Evolutionary conservation across 1,140 invertebrate genomes (phyloP), one percentile per base, ranked within the genome.

Genomic region (Pomacea maculata): DNA sequence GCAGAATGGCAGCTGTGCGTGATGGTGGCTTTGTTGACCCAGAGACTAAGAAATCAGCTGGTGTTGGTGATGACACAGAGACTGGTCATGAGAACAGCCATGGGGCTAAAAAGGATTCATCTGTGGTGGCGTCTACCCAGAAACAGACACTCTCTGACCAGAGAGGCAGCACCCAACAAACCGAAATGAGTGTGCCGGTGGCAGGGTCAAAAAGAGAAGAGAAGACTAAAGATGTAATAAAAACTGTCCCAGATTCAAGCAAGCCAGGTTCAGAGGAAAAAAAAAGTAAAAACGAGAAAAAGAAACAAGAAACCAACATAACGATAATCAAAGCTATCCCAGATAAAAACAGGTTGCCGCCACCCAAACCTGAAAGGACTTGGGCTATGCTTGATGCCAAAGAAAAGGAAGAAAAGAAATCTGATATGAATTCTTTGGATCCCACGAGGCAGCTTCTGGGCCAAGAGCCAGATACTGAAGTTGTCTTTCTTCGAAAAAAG

Each of bases 11-110:
- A 57, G 84, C 84, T 0, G 34, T 80, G 12, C 78, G 78, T 79
- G 83, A 83, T 78, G 75, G 29, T 34, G 74, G 71, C 15, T 85
- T 84, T 83, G 83, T 84, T 71, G 83, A 83, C 71, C 83, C 83
- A 61, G 87, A 86, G 74, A 82, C 78, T 45, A 68, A 75, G n/a
- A 84, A 80, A 68, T 63, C 75, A 34, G 61, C 45, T 52, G 54
- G 29, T 45, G 55, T 73, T 19, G 80, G 29, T 54, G 64, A 68
- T 21, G 45, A 34, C 21, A 57, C 21, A 63, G 61, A 5, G n/a
- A 3, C 12, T 15, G 17, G 61, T 45, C 21, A 55, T 52, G 52
- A n/a, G 54, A 17, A 54, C 57, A 54, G 52, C 57, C 54, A 65
- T 65, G 64, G 64, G 17, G 61, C 15, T 61, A 29, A 7, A 11